These are phyloP conservation scores for Semaprochilodus insignis DNA, from an alignment of 2,797 vertebrate genomes.

Conservation along the genomic window DNA sequence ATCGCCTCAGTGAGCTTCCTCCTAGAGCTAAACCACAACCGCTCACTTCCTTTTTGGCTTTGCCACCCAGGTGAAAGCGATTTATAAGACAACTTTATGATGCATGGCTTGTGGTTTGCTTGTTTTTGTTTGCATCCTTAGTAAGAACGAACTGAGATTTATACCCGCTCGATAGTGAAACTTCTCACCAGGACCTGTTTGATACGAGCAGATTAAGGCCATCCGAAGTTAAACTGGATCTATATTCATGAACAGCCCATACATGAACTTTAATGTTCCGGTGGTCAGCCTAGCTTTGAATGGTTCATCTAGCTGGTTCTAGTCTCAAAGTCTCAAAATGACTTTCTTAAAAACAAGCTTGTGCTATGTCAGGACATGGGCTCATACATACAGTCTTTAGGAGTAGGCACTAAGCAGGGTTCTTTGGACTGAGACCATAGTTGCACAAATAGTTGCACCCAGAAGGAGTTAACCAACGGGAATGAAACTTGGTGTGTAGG, in stretches of 20 bases:
- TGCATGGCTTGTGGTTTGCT: not conserved
- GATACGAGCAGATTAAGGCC: not conserved
- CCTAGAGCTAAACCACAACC: not conserved
- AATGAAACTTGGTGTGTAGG: too few relatives aligned
- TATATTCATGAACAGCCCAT: not conserved
- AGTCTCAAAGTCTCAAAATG: too few relatives aligned
- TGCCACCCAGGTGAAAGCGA: not conserved
- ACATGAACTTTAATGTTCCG: not conserved
- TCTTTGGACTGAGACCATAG: too few relatives aligned
- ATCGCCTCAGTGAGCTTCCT: not conserved
- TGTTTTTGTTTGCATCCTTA: conserved; percentile 5
- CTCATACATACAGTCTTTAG: too few relatives aligned
- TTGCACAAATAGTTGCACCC: too few relatives aligned
- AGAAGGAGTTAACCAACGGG: too few relatives aligned
- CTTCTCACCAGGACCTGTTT: too few relatives aligned
- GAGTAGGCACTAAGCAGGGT: too few relatives aligned
- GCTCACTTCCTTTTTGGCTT: not conserved
- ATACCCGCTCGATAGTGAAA: too few relatives aligned
- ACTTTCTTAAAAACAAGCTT: too few relatives aligned
- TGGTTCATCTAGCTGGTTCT: not conserved
- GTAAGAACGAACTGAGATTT: not conserved
- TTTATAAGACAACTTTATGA: not conserved
- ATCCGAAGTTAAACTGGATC: not conserved
- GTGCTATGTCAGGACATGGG: too few relatives aligned
- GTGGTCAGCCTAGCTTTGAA: not conserved